phyloP scores from a whole-genome alignment of 2,113 vertebrate genomes.

The Anoplopoma fimbria region DNA sequence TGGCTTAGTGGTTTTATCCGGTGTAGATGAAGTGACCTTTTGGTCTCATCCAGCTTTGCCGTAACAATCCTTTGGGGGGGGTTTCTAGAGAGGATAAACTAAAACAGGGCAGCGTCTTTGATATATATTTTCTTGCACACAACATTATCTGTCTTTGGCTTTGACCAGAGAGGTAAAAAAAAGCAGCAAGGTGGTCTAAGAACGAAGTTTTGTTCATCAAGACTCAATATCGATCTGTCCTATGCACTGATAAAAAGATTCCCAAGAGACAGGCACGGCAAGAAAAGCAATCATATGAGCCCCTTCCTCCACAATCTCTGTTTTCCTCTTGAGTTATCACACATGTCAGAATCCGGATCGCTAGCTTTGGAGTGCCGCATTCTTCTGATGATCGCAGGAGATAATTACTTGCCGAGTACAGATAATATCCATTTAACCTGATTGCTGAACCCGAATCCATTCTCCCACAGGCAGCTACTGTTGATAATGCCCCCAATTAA shows the following conservation, averaged over 20 bases:
- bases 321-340: slow-evolving; percentile 30
- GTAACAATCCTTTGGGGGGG: slow-evolving; percentile 22
- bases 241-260: slow-evolving; percentile 20
- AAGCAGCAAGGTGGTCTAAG: not conserved
- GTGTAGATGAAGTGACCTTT: slow-evolving; percentile 51
- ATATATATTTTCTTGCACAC: slow-evolving; percentile 7
- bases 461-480: slow-evolving; percentile 45
- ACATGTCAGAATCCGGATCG: slow-evolving; percentile 10
- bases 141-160: slow-evolving; percentile 1
- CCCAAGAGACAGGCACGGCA: not conserved
- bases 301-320: not conserved
- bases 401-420: slow-evolving; percentile 57
- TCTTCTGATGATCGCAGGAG: slow-evolving; percentile 32
- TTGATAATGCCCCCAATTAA: slow-evolving; percentile 68
- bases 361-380: slow-evolving; percentile 2
- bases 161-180: not conserved
- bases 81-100: slow-evolving; percentile 20
- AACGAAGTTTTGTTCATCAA: slow-evolving; percentile 1
- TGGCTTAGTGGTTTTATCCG: slow-evolving; percentile 46
- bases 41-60: slow-evolving; percentile 43
- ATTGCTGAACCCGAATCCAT: slow-evolving; percentile 65
- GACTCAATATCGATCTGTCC: slow-evolving; percentile 30
- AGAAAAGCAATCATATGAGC: slow-evolving; percentile 29
- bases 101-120: slow-evolving; percentile 10
- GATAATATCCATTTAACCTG: slow-evolving; percentile 76